These are phyloP conservation scores for Caenorhabditis becei DNA, from an alignment of 2,888 invertebrate genomes.

Conservation along the genomic window DNA sequence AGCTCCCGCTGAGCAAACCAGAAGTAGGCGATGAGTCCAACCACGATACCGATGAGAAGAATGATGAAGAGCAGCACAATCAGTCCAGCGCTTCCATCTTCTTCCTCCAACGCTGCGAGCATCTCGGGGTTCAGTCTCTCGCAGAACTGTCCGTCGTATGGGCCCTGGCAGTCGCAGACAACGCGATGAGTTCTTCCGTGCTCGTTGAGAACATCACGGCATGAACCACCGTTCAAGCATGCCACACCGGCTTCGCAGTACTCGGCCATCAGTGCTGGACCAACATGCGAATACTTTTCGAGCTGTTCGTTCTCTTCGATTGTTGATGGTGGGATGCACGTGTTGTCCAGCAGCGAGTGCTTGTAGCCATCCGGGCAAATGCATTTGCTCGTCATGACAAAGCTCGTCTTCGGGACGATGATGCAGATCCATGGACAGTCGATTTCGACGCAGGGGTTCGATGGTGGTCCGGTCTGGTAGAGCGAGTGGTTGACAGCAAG, in stretches of 20 bases:
- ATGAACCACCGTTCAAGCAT: conserved; percentile 59
- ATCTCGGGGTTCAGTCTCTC: conserved; percentile 54
- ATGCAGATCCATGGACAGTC: conserved; percentile 64
- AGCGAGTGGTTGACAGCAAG: conserved; percentile 71
- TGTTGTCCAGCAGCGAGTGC: conserved; percentile 37
- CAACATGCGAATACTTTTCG: conserved; percentile 39
- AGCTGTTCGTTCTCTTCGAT: conserved; percentile 32
- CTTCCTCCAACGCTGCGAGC: conserved; percentile 41
- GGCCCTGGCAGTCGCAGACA: conserved; percentile 50
- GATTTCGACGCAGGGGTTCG: conserved; percentile 59
- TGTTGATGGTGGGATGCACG: conserved; percentile 41
- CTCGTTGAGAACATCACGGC: conserved; percentile 47
- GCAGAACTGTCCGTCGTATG: conserved; percentile 55
- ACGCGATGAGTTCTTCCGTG: conserved; percentile 50
- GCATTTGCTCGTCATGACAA: conserved; percentile 51
- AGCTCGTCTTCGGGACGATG: conserved; percentile 27
- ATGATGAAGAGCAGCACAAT: conserved; percentile 36
- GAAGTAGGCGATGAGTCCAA: conserved; percentile 30
- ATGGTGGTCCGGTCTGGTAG: conserved; percentile 53
- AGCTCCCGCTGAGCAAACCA: conserved; percentile 45
- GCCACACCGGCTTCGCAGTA: conserved; percentile 55
- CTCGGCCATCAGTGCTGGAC: conserved; percentile 57
- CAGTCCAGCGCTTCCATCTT: conserved; percentile 3
- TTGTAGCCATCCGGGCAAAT: conserved; percentile 65
- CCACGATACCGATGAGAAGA: conserved; percentile 29